Percentiles rank a stretch among this genome's conserved stretches.
phyloP scores from a whole-genome alignment of 2,888 invertebrate species.

The Diarsia rubi region DNA sequence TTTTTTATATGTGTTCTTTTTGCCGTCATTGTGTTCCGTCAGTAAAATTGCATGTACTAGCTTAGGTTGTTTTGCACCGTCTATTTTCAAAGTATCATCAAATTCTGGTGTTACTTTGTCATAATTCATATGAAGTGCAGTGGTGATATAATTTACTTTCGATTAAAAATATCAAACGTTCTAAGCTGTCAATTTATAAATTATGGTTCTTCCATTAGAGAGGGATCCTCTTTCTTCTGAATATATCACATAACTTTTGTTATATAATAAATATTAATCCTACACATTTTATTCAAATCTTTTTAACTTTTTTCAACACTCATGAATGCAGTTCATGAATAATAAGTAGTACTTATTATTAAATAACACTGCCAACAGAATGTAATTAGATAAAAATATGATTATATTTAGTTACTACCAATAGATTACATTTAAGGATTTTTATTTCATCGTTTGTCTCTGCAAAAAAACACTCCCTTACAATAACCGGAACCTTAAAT shows the following conservation, averaged over 20 bases:
- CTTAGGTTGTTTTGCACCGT: constrained; percentile 16
- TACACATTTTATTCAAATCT: not conserved
- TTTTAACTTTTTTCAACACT: constrained; percentile 7
- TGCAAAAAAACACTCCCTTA: not conserved
- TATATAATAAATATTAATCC: constrained; percentile 7
- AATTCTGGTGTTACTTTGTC: not conserved
- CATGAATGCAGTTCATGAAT: not conserved
- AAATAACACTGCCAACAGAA: constrained; percentile 39
- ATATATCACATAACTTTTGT: not conserved
- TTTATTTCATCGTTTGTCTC: not conserved
- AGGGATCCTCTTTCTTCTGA: not conserved
- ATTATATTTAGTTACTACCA: constrained; percentile 22
- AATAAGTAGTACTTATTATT: not conserved
- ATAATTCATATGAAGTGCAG: not conserved
- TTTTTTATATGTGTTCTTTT: constrained; percentile 50
- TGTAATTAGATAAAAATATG: not conserved
- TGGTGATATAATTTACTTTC: not conserved
- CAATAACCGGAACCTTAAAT: too few species aligned
- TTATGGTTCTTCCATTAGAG: not conserved
- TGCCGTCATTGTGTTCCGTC: constrained; percentile 52
- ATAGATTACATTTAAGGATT: constrained; percentile 19
- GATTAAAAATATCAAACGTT: not conserved
- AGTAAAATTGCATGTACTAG: constrained; percentile 51
- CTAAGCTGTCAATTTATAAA: not conserved
- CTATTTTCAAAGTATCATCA: constrained; percentile 25